Evolutionary conservation across 1,140 invertebrate genomes (phyloP).

Genomic region (Polypedilum pembai): DNA sequence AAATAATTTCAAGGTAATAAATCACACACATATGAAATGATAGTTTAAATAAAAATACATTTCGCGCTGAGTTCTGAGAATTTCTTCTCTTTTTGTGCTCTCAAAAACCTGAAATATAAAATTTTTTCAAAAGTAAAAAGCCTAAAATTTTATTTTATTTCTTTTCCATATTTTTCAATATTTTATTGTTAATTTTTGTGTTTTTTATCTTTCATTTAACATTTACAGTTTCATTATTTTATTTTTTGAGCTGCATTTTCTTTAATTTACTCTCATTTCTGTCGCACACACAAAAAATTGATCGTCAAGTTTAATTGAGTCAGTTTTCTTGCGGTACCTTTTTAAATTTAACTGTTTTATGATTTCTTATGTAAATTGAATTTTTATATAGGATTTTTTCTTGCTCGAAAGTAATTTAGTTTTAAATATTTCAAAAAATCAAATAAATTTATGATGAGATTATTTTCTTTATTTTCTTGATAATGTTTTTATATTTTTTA

Average conservation of each 20-base stretch:
- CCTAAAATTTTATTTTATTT: neutral
- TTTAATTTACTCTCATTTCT: neutral
- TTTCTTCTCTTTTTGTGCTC: neutral
- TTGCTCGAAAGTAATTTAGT: neutral
- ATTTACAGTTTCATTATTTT: conserved; percentile 27
- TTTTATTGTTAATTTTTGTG: conserved; percentile 21
- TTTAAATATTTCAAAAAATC: conserved; percentile 10
- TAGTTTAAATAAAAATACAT: too few species aligned
- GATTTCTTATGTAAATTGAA: conserved; percentile 14
- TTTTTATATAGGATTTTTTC: neutral
- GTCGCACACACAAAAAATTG: neutral
- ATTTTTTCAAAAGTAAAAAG: conserved; percentile 14
- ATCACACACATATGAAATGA: neutral
- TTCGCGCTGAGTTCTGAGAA: neutral
- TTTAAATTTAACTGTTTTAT: neutral
- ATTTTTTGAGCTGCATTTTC: conserved; percentile 24
- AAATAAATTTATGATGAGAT: neutral
- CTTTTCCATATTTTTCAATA: conserved; percentile 19
- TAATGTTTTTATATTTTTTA: neutral
- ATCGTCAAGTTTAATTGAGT: conserved; percentile 12
- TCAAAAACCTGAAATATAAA: neutral
- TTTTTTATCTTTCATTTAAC: conserved; percentile 10
- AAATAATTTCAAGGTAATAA: conserved; percentile 14
- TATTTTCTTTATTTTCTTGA: neutral
- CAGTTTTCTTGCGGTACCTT: neutral